phyloP scores from a whole-genome alignment of 2,888 invertebrate species.

The Sminthurinus aureus region DNA sequence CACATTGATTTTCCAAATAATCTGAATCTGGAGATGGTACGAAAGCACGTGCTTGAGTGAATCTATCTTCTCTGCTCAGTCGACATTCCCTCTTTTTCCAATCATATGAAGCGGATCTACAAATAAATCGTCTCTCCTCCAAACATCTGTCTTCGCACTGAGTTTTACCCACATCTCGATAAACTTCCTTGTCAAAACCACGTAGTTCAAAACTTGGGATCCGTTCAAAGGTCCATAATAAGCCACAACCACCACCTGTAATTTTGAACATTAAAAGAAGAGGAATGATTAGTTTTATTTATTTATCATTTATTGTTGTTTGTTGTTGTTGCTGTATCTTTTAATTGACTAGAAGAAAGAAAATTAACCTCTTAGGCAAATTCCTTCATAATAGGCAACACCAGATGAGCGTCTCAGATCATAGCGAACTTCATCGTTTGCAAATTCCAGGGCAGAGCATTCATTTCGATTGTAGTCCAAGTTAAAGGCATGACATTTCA shows the following conservation, averaged over 20 bases:
- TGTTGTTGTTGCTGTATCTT: background rate
- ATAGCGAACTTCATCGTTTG: conserved; percentile 61
- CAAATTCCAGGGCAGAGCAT: conserved; percentile 62
- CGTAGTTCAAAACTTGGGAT: conserved; percentile 65
- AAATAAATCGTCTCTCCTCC: conserved; percentile 65
- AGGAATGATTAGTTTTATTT: background rate
- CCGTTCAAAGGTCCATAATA: conserved; percentile 66
- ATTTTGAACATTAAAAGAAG: background rate
- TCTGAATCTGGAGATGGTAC: conserved; percentile 64
- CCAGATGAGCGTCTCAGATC: conserved; percentile 62
- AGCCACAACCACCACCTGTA: conserved; percentile 62
- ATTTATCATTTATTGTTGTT: background rate
- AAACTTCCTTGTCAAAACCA: conserved; percentile 62
- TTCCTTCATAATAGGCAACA: conserved; percentile 63
- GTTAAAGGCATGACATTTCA: conserved; percentile 63
- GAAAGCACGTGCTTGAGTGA: conserved; percentile 66
- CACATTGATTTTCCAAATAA: conserved; percentile 68
- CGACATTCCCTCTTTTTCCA: conserved; percentile 65
- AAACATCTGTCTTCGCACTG: conserved; percentile 66
- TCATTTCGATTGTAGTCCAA: conserved; percentile 64
- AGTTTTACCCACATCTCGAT: conserved; percentile 62
- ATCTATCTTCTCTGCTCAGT: conserved; percentile 66
- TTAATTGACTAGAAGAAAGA: background rate
- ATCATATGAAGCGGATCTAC: conserved; percentile 67
- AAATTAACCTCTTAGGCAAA: conserved; percentile 62